Evolutionary conservation across 2,888 invertebrate genomes (phyloP).

Genomic region (Helicoverpa assulta): DNA sequence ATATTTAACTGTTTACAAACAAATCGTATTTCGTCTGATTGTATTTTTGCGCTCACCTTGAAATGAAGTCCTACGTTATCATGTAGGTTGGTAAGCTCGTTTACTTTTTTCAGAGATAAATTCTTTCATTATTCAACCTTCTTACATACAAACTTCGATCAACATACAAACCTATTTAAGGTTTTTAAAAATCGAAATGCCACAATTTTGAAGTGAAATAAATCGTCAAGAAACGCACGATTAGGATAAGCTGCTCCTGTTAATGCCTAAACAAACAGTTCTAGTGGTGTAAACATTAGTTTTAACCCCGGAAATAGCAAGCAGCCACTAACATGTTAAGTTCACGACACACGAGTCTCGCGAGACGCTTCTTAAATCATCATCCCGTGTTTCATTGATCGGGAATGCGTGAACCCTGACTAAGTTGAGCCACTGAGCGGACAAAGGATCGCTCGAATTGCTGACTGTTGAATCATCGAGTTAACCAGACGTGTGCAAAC

Average conservation of each 20-base stretch:
- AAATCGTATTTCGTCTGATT: conserved; percentile 23
- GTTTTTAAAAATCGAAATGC: too few species aligned
- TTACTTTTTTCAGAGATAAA: not conserved
- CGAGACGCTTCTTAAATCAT: conserved; percentile 53
- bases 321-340: conserved; percentile 51
- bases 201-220: not conserved
- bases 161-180: too few species aligned
- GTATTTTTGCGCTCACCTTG: conserved; percentile 28
- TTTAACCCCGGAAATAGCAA: conserved; percentile 61
- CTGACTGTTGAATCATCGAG: conserved; percentile 63
- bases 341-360: conserved; percentile 33
- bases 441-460: conserved; percentile 66
- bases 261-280: conserved; percentile 49
- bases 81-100: conserved; percentile 3
- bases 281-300: conserved; percentile 45
- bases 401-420: conserved; percentile 75
- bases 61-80: conserved; percentile 14
- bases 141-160: too few species aligned
- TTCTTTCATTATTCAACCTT: not conserved
- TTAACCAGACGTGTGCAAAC: conserved; percentile 53
- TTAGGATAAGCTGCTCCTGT: conserved; percentile 45
- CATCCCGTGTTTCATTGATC: conserved; percentile 68
- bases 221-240: not conserved
- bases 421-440: conserved; percentile 56
- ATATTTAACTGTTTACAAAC: conserved; percentile 21